phyloP scores from a whole-genome alignment of 2,797 vertebrate species.

The Rallus crepitans region DNA sequence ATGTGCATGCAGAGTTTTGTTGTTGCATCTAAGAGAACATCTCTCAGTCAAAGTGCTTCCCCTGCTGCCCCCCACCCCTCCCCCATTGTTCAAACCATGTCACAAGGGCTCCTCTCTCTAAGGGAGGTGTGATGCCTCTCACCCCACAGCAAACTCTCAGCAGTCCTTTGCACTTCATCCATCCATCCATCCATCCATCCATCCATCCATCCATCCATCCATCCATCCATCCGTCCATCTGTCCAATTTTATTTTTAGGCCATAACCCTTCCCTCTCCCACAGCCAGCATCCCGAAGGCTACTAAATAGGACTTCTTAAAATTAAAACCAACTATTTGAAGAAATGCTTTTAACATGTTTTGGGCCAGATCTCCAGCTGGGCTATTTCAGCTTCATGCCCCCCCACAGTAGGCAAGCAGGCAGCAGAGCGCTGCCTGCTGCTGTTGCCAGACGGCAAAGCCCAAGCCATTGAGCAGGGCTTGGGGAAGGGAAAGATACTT shows the following conservation, averaged over 20 bases:
- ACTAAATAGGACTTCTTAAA: neutral
- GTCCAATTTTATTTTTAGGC: neutral
- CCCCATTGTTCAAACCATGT: neutral
- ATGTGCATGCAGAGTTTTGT: conserved; percentile 62
- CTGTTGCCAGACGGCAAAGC: neutral
- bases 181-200: neutral
- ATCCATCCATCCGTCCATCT: neutral
- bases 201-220: neutral
- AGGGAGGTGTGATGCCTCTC: neutral
- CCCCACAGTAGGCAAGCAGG: neutral
- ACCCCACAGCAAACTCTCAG: neutral
- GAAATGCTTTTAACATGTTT: neutral
- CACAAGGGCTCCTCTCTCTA: neutral
- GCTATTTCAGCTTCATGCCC: rapidly evolving
- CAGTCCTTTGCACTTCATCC: neutral
- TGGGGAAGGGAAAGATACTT: neutral
- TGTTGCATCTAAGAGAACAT: conserved; percentile 53
- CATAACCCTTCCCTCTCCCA: neutral
- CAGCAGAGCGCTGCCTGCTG: neutral
- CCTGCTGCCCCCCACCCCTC: neutral
- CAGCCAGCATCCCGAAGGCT: neutral
- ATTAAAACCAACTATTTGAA: neutral
- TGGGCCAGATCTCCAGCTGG: neutral
- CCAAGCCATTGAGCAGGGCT: neutral
- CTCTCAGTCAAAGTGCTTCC: conserved; percentile 39